Percentiles rank a stretch among this genome's conserved stretches.
phyloP scores from a whole-genome alignment of 2,888 invertebrate species.

The Drosophila kuntzei region DNA sequence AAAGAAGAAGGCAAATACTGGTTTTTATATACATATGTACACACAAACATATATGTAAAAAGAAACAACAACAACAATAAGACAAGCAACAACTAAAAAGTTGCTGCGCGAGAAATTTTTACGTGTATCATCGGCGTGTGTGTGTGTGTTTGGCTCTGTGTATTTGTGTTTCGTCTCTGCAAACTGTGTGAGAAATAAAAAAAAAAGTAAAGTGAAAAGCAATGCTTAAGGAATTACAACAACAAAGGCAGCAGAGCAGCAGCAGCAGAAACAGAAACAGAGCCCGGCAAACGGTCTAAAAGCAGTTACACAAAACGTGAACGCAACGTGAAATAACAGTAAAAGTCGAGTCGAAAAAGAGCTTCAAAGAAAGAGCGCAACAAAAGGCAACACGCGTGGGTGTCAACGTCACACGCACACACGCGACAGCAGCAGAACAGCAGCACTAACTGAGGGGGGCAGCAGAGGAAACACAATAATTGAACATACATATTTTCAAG shows the following conservation, averaged over 20 bases:
- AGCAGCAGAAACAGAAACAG: slow-evolving; percentile 16
- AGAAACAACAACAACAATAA: slow-evolving; percentile 51
- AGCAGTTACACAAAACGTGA: slow-evolving; percentile 29
- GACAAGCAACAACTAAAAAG: slow-evolving; percentile 64
- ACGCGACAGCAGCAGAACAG: slow-evolving; percentile 12
- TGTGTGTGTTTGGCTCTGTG: slow-evolving; percentile 39
- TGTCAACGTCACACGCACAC: slow-evolving; percentile 42
- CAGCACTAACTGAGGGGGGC: slow-evolving; percentile 3
- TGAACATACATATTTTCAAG: slow-evolving; percentile 51
- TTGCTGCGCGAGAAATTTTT: slow-evolving; percentile 71
- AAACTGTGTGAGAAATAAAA: slow-evolving; percentile 32
- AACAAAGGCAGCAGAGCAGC: slow-evolving; percentile 27
- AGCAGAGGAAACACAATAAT: slow-evolving; percentile 33
- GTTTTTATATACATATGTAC: slow-evolving; percentile 53
- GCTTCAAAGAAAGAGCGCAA: slow-evolving; percentile 21
- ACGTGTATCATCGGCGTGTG: slow-evolving; percentile 51
- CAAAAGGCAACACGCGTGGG: slow-evolving; percentile 39
- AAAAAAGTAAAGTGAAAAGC: slow-evolving; percentile 66
- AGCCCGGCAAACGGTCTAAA: slow-evolving; percentile 17
- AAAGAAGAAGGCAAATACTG: slow-evolving; percentile 78
- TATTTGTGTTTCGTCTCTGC: slow-evolving; percentile 31
- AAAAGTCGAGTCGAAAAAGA: slow-evolving; percentile 42
- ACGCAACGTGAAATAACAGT: slow-evolving; percentile 51
- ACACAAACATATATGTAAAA: slow-evolving; percentile 34
- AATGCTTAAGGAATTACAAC: slow-evolving; percentile 64